These are phyloP conservation scores for Zaprionus africanus DNA, from an alignment of 1,140 invertebrate species.

Conservation along the genomic window DNA sequence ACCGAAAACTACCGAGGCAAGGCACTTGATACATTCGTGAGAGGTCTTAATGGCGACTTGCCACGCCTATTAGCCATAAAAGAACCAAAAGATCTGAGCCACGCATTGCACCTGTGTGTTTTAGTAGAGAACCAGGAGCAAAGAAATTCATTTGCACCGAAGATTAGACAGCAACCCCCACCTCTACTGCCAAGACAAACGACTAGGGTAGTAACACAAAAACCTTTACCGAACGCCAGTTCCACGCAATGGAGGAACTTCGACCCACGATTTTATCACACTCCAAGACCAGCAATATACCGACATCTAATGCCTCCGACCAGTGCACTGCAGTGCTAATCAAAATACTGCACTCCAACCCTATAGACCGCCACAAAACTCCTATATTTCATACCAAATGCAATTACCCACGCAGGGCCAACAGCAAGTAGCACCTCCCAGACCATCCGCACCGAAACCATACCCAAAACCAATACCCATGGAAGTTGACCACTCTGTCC, in stretches of 20 bases:
- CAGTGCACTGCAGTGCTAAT: background rate
- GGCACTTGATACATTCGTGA: conserved; percentile 5
- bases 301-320: background rate
- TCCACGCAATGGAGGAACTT: conserved; percentile 6
- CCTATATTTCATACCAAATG: too few species aligned
- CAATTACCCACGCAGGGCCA: background rate
- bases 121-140: conserved; percentile 1
- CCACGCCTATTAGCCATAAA: conserved; percentile 14
- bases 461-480: background rate
- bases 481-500: too few species aligned
- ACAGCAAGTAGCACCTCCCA: background rate
- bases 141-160: conserved; percentile 3
- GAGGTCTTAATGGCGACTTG: conserved; percentile 13
- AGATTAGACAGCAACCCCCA: background rate
- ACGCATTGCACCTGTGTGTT: conserved; percentile 10
- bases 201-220: background rate
- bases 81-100: conserved; percentile 14
- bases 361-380: background rate
- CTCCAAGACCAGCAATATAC: background rate
- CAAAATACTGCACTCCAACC: background rate
- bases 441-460: background rate
- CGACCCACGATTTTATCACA: conserved; percentile 6
- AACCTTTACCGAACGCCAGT: background rate
- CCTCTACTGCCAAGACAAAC: conserved; percentile 14
- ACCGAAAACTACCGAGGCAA: conserved; percentile 3